Base-by-base conservation (phyloP, 1,140 invertebrate genomes). In the Tenebrio molitor region DNA sequence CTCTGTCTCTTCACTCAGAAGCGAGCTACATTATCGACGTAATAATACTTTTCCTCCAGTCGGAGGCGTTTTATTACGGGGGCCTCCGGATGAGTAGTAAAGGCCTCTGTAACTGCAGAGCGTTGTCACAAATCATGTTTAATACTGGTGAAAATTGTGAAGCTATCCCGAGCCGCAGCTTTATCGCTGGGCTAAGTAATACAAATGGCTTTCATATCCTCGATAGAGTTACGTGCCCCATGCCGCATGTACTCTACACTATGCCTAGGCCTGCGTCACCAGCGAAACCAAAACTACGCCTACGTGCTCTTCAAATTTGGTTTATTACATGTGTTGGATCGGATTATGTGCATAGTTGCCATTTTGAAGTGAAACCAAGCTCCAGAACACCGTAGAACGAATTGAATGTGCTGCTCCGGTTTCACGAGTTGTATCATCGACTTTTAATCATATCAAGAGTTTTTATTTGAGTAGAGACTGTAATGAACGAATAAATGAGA, bases 61-160 rank as follows among this genome's bases (percentile, higher is more conserved):
- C 36, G 36, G 2, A 12, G 36, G 2, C 36, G 36, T 39, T 39
- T 39, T 39, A 39, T 39, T 39, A 39, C 36, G 6, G 36, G 12
- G 36, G 36, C 36, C 12, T 5, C 36, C 12, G 36, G 74, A 74
- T 72, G 76, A 77, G 74, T 74, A 69, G 71, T 74, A 75, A 76
- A 74, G 65, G 72, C 53, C 17, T 29, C 41, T 69, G 73, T 76
- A 77, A 77, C 72, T 77, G 74, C 70, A 73, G 67, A 76, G 41
- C 67, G 66, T 66, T 78, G 67, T 74, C 77, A 76, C 77, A 79
- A 79, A 78, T 79, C 78, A 79, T 78, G 64, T 78, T 79, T 78
- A 79, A 78, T 79, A 79, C 77, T 76, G 72, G 77, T 67, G 78
- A 79, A 79, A 79, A 79, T 79, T 76, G 76, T 78, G 75, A 78